Percentiles rank a stretch among this genome's conserved stretches.
Evolutionary conservation across 2,113 vertebrate species (phyloP).

Genomic region (Xerus inauris): DNA sequence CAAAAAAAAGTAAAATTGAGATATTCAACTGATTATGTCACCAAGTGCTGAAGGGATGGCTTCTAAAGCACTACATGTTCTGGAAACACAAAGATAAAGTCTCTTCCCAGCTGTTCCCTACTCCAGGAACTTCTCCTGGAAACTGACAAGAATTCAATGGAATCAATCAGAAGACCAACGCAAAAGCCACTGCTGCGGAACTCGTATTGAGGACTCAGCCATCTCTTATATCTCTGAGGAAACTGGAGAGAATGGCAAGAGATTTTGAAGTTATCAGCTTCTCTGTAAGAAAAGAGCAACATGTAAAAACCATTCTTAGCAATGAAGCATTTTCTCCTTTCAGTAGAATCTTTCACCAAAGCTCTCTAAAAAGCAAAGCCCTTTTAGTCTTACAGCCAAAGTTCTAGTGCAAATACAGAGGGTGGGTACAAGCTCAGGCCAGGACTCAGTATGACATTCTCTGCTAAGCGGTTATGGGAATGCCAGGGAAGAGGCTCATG

Average conservation of each 20-base stretch:
- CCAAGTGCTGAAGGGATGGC: not conserved
- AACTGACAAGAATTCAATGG: not conserved
- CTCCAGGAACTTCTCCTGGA: not conserved
- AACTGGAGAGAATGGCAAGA: constrained; percentile 23
- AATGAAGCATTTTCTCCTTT: not conserved
- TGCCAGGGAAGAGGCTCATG: not conserved
- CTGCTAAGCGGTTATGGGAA: not conserved
- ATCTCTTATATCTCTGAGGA: not conserved
- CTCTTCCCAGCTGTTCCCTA: not conserved
- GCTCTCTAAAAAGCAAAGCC: not conserved
- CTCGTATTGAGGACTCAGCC: not conserved
- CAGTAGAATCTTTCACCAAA: constrained; percentile 3
- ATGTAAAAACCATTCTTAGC: constrained; percentile 29
- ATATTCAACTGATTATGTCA: not conserved
- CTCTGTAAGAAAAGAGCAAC: constrained; percentile 39
- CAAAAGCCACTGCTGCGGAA: not conserved
- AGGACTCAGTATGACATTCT: not conserved
- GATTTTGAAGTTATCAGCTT: not conserved
- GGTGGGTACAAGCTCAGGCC: not conserved
- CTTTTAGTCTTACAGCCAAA: not conserved
- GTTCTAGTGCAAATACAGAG: not conserved
- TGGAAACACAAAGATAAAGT: constrained; percentile 32
- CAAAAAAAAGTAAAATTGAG: constrained; percentile 50
- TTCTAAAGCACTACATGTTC: not conserved
- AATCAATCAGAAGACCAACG: not conserved